phyloP scores from a whole-genome alignment of 2,113 vertebrate genomes.

The Odocoileus hemionus region DNA sequence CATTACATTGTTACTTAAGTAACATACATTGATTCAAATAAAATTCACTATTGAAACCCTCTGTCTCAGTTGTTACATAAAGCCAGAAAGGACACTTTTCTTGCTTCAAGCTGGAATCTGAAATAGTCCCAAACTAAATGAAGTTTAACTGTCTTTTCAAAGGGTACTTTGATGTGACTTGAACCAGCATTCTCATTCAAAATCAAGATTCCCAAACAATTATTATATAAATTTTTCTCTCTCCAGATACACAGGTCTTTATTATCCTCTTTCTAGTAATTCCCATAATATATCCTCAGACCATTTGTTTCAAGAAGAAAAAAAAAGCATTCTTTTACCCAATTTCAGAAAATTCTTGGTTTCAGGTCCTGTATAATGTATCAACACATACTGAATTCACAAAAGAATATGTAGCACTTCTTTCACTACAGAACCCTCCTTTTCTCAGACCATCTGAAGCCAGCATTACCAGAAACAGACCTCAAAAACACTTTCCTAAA shows the following conservation, averaged over 20 bases:
- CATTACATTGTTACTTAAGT: background rate
- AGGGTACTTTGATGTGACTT: background rate
- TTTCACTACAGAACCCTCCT: background rate
- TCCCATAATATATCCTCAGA: background rate
- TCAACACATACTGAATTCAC: background rate
- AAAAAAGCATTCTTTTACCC: background rate
- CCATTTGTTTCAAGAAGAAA: background rate
- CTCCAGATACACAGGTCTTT: background rate
- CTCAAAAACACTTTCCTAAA: background rate
- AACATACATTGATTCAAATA: slow-evolving; percentile 13
- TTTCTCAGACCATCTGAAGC: background rate
- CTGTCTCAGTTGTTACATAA: background rate
- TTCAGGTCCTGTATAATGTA: background rate
- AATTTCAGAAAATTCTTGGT: slow-evolving; percentile 15
- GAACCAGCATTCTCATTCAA: background rate
- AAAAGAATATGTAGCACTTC: background rate
- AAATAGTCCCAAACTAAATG: background rate
- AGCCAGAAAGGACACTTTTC: background rate
- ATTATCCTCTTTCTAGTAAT: background rate
- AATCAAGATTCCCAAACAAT: background rate
- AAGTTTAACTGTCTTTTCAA: background rate
- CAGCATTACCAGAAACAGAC: background rate
- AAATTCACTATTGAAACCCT: background rate
- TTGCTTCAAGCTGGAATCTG: slow-evolving; percentile 4
- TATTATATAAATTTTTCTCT: background rate